phyloP scores from a whole-genome alignment of 2,888 invertebrate species.

The Torymus texanus region DNA sequence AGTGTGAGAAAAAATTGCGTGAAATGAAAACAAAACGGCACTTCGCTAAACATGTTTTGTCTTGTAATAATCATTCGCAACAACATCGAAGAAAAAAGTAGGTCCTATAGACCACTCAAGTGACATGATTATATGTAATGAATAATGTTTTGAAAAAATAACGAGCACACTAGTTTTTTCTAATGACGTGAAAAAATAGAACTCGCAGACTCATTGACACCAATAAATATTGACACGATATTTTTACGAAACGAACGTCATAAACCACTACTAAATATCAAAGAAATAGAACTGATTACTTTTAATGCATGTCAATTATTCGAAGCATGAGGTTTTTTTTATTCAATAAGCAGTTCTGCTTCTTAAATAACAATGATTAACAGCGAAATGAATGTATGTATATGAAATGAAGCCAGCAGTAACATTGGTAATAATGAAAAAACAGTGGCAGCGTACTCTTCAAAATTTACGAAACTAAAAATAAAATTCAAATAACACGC shows the following conservation, averaged over 20 bases:
- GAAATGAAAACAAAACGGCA: conserved; percentile 29
- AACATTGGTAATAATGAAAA: conserved; percentile 31
- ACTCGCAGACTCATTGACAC: conserved; percentile 32
- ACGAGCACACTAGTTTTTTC: conserved; percentile 44
- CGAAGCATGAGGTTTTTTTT: neutral
- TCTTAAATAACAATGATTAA: conserved; percentile 35
- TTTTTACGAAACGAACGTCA: conserved; percentile 24
- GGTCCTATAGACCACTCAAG: conserved; percentile 51
- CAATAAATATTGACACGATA: conserved; percentile 30
- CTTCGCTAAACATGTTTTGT: conserved; percentile 35
- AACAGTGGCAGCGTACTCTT: conserved; percentile 30
- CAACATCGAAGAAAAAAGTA: conserved; percentile 44
- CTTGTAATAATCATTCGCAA: conserved; percentile 45
- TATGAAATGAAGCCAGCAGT: conserved; percentile 47
- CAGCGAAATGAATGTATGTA: conserved; percentile 21
- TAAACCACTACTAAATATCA: conserved; percentile 37
- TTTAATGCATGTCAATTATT: neutral
- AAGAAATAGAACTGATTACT: conserved; percentile 45
- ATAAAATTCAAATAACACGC: conserved; percentile 29
- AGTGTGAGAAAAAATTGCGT: conserved; percentile 37
- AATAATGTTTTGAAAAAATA: conserved; percentile 38
- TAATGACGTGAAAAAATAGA: conserved; percentile 15
- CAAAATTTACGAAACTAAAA: conserved; percentile 42
- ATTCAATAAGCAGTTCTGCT: conserved; percentile 23
- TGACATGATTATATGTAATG: conserved; percentile 23